Evolutionary conservation across 53 echinoderm and acorn worm species (phyloP).

Genomic region (Holothuria leucospilota): DNA sequence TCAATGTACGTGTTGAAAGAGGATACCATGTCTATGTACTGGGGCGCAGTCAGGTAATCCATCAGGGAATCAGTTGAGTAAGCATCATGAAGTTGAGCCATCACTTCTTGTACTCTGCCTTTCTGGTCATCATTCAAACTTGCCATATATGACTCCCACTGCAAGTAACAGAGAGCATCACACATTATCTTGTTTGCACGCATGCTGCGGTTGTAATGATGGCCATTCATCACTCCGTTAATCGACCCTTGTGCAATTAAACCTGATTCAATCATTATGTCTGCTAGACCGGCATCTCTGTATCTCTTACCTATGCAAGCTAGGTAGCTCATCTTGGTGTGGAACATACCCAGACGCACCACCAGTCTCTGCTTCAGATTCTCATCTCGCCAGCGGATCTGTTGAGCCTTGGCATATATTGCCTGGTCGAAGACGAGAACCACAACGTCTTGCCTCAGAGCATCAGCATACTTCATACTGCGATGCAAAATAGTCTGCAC

Average conservation of each 20-base stretch:
- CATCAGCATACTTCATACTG: background rate
- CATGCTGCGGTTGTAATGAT: too few relatives aligned
- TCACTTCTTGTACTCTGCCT: background rate
- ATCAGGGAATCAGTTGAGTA: background rate
- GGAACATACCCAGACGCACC: conserved; percentile 51
- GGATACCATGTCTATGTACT: background rate
- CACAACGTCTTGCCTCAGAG: too few relatives aligned
- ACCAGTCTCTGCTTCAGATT: conserved; percentile 1
- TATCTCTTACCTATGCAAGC: too few relatives aligned
- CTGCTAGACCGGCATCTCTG: too few relatives aligned
- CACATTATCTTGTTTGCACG: too few relatives aligned
- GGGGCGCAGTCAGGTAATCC: background rate
- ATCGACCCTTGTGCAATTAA: too few relatives aligned
- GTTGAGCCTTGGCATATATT: conserved; percentile 53
- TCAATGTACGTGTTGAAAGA: background rate
- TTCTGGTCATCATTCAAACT: conserved; percentile 40
- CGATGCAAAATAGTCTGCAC: background rate
- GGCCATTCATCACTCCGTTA: too few relatives aligned
- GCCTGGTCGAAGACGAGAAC: conserved; percentile 64
- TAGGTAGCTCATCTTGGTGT: conserved; percentile 37
- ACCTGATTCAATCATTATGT: too few relatives aligned
- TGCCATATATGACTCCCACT: too few relatives aligned
- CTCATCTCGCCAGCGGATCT: conserved; percentile 45
- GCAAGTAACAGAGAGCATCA: too few relatives aligned
- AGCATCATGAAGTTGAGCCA: background rate